Evolutionary conservation across 1,140 invertebrate species (phyloP), one percentile per base, ranked within the genome.

Genomic region (Heliconius melpomene): DNA sequence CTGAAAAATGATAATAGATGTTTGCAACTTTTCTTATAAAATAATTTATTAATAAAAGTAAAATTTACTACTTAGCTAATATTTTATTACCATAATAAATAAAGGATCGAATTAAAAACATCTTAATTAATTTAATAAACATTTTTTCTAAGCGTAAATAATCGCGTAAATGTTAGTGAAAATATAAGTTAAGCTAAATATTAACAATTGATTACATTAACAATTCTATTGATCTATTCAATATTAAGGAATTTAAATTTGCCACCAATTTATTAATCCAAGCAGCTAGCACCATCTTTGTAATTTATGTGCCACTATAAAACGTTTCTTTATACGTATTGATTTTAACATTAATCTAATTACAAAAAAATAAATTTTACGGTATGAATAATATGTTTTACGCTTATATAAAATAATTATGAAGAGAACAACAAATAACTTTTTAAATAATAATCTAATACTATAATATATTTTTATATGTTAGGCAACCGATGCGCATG

Each of bases 401-500:
- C 3, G 8, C 13, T 16, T 26, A 66, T 13, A 66, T 29, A 23
- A 66, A 26, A 29, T 66, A 66, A 66, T 29, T 29, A 26, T 66
- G 13, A 66, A 66, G 23, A 66, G 16, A 66, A 26, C 2, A 26
- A 26, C 13, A 16, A 29, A 66, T 66, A 66, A 16, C 2, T 3
- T 16, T 26, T 1, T 16, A 0, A 16, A 11, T 9, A 29, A 60
- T 29, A 23, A 7, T 23, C 11, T 26, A 26, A 29, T 26, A 29
- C 2, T 11, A 29, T 13, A 29, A 2, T 16, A 66, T 66, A 29
- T 26, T 66, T 26, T 6, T 66, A 66, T 29, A 66, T 66, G 9
- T 29, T 66, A 66, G 36, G 16, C 13, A 73, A 13, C 40, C 8
- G 79, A 54, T 72, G 85, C 88, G 88, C 89, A 91, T 89, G 89